Evolutionary conservation across 2,113 vertebrate species (phyloP).

Genomic region (Ursus arctos): DNA sequence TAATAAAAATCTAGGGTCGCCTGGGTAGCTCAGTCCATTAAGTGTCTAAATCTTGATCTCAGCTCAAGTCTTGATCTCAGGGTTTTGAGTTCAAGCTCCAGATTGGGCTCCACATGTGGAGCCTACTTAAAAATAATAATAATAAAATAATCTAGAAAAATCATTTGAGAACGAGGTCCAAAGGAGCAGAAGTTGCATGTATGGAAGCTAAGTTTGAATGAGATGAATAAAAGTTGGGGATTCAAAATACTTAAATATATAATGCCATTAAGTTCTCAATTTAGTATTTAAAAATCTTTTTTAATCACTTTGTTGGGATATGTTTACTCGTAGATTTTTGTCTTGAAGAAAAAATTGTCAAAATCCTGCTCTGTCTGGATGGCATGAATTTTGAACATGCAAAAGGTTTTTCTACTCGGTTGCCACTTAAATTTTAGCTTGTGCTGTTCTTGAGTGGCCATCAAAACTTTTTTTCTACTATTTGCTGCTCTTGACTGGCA

Average conservation of each 20-base stretch:
- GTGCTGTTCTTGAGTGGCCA: not conserved
- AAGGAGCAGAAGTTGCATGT: not conserved
- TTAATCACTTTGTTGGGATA: slow-evolving; percentile 13
- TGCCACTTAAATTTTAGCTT: slow-evolving; percentile 27
- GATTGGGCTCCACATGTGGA: not conserved
- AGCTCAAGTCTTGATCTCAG: not conserved
- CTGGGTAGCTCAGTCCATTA: not conserved
- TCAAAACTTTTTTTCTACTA: not conserved
- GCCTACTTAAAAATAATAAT: not conserved
- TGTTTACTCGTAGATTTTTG: slow-evolving; percentile 45
- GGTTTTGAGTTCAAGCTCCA: not conserved
- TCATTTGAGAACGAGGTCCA: slow-evolving; percentile 29
- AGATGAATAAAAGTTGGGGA: not conserved
- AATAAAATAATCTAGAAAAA: not conserved
- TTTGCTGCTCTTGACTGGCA: slow-evolving; percentile 31
- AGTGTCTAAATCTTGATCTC: not conserved
- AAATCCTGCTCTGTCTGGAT: not conserved
- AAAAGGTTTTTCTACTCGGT: slow-evolving; percentile 18
- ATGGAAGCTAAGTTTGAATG: slow-evolving; percentile 44
- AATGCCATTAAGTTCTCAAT: slow-evolving; percentile 8
- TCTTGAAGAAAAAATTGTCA: slow-evolving; percentile 6
- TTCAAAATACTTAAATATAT: slow-evolving; percentile 54
- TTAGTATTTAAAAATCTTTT: slow-evolving; percentile 54
- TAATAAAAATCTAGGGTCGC: not conserved
- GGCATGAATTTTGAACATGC: slow-evolving; percentile 18